Conservation (phyloP, 2,797 vertebrate genomes). For the Rhinichthys osculus region DNA sequence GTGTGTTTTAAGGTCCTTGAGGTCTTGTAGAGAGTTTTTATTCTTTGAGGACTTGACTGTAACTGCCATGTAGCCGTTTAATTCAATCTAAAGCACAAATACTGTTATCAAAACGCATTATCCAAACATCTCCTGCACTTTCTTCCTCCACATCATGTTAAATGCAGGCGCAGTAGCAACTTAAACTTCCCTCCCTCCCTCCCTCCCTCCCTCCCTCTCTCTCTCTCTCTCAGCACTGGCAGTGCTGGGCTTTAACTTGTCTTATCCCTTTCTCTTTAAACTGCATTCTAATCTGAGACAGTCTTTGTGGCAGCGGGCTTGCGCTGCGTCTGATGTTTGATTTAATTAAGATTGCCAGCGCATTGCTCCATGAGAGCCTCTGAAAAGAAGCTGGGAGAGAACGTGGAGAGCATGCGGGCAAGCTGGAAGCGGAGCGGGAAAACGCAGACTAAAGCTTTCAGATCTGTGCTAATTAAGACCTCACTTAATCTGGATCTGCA, state of each 20-base stretch:
- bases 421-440: slow-evolving; percentile 37
- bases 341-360: slow-evolving; percentile 66
- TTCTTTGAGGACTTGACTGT: not conserved
- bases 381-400: slow-evolving; percentile 33
- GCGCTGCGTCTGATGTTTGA: slow-evolving; percentile 58
- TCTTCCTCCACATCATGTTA: not conserved
- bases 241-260: slow-evolving; percentile 40
- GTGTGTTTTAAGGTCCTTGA: not conserved
- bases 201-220: not conserved
- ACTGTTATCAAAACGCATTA: not conserved
- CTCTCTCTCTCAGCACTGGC: slow-evolving; percentile 9
- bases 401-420: slow-evolving; percentile 27
- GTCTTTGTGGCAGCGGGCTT: slow-evolving; percentile 54
- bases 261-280: slow-evolving; percentile 47
- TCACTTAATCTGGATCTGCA: slow-evolving; percentile 59
- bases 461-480: slow-evolving; percentile 64
- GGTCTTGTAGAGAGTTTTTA: not conserved
- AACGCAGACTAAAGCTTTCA: slow-evolving; percentile 56
- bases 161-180: not conserved
- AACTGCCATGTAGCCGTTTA: not conserved
- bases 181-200: not conserved
- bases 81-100: not conserved
- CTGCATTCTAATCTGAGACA: slow-evolving; percentile 55
- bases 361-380: slow-evolving; percentile 47
- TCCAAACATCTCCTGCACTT: not conserved